phyloP scores from a whole-genome alignment of 2,888 invertebrate species.

The Axea sp. region DNA sequence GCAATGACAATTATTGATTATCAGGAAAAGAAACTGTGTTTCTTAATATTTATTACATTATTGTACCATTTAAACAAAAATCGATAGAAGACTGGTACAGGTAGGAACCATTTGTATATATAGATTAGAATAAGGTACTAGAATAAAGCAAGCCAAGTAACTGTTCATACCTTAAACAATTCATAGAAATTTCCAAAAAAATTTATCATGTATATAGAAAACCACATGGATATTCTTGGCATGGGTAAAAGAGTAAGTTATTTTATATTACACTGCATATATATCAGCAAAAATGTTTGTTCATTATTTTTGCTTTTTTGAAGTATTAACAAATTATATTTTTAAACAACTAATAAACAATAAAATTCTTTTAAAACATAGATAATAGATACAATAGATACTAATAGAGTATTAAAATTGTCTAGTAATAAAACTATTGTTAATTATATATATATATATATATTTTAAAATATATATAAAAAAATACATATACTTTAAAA shows the following conservation, averaged over 20 bases:
- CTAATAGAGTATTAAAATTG: too few species aligned
- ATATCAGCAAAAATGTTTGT: too few species aligned
- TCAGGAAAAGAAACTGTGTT: conserved; percentile 13
- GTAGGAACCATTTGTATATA: conserved; percentile 68
- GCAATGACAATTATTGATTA: conserved; percentile 32
- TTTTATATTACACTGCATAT: background rate
- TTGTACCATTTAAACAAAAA: conserved; percentile 60
- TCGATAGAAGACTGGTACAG: conserved; percentile 75
- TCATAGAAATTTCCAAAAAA: conserved; percentile 54
- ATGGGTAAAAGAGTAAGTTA: conserved; percentile 72
- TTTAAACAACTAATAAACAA: too few species aligned
- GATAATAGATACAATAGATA: too few species aligned
- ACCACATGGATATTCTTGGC: conserved; percentile 75
- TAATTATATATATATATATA: background rate
- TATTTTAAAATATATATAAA: too few species aligned
- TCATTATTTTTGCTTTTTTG: too few species aligned
- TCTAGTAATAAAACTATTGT: background rate
- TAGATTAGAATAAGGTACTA: conserved; percentile 55
- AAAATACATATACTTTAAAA: too few species aligned
- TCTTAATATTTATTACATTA: conserved; percentile 14
- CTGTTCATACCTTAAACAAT: conserved; percentile 62
- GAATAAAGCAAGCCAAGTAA: conserved; percentile 23
- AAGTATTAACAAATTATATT: too few species aligned
- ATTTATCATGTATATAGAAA: conserved; percentile 74
- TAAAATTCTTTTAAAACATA: too few species aligned